Conservation (phyloP, 2,888 invertebrate genomes). For the Gymnosoma rotundatum region DNA sequence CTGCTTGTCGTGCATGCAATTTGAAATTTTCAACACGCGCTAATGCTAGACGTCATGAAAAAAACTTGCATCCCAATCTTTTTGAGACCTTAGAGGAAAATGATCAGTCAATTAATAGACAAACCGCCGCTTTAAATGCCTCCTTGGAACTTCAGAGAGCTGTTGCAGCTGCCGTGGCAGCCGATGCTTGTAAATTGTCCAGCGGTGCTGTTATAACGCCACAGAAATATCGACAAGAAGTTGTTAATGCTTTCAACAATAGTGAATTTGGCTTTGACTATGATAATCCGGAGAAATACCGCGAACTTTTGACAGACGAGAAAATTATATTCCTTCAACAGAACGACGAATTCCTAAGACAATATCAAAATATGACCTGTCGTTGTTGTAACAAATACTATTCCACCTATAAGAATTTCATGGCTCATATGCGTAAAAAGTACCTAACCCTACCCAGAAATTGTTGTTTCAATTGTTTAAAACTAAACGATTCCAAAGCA, state of each 20-base stretch:
- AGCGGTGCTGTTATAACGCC: slow-evolving; percentile 75
- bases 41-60: slow-evolving; percentile 82
- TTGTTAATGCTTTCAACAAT: slow-evolving; percentile 78
- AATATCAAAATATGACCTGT: slow-evolving; percentile 82
- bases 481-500: slow-evolving; percentile 82
- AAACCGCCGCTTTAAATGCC: slow-evolving; percentile 78
- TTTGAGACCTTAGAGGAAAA: slow-evolving; percentile 77
- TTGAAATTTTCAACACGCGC: slow-evolving; percentile 82
- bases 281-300: slow-evolving; percentile 81
- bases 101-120: slow-evolving; percentile 77
- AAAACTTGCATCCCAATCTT: slow-evolving; percentile 81
- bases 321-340: slow-evolving; percentile 81
- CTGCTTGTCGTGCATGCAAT: slow-evolving; percentile 81
- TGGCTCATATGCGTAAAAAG: slow-evolving; percentile 82
- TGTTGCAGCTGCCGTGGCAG: slow-evolving; percentile 75
- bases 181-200: slow-evolving; percentile 75
- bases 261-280: slow-evolving; percentile 80
- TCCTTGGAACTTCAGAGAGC: slow-evolving; percentile 78
- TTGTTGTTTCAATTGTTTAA: slow-evolving; percentile 82
- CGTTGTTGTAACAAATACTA: slow-evolving; percentile 81
- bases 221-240: slow-evolving; percentile 78
- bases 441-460: slow-evolving; percentile 81
- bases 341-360: slow-evolving; percentile 81
- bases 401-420: slow-evolving; percentile 81
- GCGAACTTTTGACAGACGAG: slow-evolving; percentile 79